Evolutionary conservation across 2,113 vertebrate genomes (phyloP).

Genomic region (Corvus moneduloides): DNA sequence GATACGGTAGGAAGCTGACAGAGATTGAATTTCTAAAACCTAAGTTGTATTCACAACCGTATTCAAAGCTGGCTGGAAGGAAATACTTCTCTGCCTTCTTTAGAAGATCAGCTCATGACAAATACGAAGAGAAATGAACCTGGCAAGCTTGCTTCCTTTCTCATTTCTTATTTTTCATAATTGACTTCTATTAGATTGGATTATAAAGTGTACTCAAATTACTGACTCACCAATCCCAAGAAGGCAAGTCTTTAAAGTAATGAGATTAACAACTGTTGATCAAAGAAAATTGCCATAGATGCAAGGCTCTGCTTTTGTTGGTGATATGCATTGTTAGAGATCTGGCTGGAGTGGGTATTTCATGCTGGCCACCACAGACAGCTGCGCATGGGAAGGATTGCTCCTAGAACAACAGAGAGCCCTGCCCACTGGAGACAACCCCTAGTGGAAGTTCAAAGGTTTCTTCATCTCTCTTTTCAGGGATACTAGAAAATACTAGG

Average conservation of each 20-base stretch:
- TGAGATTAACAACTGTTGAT: conserved; percentile 39
- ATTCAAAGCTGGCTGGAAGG: neutral
- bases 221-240: conserved; percentile 50
- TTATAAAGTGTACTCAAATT: conserved; percentile 40
- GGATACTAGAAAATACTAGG: neutral
- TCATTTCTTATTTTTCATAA: conserved; percentile 47
- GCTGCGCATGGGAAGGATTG: neutral
- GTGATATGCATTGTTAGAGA: neutral
- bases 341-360: neutral
- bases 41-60: neutral
- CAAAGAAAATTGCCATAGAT: conserved; percentile 34
- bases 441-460: neutral
- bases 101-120: conserved; percentile 35
- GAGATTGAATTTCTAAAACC: neutral
- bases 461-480: neutral
- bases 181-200: conserved; percentile 54
- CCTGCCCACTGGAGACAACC: neutral
- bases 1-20: neutral
- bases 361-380: neutral
- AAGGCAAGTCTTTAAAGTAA: conserved; percentile 51
- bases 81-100: conserved; percentile 5
- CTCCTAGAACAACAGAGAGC: neutral
- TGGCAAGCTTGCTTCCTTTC: conserved; percentile 53
- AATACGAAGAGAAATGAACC: conserved; percentile 39
- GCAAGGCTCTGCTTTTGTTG: neutral